These are phyloP conservation scores for Aselliscus stoliczkanus DNA, from an alignment of 2,797 vertebrate genomes.

Conservation along the genomic window DNA sequence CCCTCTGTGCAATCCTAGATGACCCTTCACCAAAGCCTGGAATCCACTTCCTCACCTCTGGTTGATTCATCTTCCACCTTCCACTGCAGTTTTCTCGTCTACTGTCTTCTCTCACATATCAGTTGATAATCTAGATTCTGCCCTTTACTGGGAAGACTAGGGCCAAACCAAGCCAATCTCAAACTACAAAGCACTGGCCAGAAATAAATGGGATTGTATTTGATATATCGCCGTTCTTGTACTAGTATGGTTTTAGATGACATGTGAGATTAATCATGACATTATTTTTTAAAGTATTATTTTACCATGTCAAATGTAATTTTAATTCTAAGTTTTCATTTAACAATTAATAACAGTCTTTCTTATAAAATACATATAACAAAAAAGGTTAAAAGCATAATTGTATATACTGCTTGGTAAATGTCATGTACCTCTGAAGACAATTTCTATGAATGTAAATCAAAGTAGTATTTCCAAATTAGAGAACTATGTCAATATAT, in stretches of 20 bases:
- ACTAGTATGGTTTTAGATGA: background rate
- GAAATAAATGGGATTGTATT: background rate
- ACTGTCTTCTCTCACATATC: background rate
- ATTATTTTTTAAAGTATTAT: background rate
- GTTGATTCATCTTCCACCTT: background rate
- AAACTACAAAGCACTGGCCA: background rate
- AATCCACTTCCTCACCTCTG: background rate
- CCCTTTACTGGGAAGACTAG: background rate
- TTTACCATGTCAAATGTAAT: background rate
- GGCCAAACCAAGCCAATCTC: background rate
- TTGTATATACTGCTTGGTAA: background rate
- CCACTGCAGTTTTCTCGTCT: background rate
- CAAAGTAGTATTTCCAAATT: background rate
- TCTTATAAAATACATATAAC: constrained; percentile 9
- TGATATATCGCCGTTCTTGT: background rate
- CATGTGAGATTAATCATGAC: background rate
- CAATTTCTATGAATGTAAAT: background rate
- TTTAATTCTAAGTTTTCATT: constrained; percentile 38
- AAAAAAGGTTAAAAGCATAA: constrained; percentile 2
- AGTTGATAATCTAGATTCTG: background rate
- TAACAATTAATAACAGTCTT: constrained; percentile 1
- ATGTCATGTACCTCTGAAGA: background rate
- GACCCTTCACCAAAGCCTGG: background rate
- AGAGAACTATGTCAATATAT: background rate
- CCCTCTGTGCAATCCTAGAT: background rate